Percentiles rank a stretch among this genome's conserved stretches.
Evolutionary conservation across 2,888 invertebrate species (phyloP).

Genomic region (Diloba caeruleocephala): DNA sequence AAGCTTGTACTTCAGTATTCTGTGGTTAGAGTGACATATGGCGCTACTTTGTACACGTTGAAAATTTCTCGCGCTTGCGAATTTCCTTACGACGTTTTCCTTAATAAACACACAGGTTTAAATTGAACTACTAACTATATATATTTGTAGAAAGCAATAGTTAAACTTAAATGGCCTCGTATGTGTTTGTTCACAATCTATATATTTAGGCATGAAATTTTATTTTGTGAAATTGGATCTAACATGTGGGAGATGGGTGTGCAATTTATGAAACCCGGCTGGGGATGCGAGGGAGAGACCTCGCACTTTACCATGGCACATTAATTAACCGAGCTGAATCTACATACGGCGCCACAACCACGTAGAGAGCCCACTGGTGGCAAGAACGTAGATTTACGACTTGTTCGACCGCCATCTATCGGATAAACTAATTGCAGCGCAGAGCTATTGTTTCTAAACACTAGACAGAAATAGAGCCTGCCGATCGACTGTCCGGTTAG

Average conservation of each 20-base stretch:
- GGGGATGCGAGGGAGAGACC: conserved; percentile 78
- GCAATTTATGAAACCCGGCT: conserved; percentile 83
- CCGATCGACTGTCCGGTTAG: conserved; percentile 58
- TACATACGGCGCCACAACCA: conserved; percentile 85
- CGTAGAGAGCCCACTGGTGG: conserved; percentile 82
- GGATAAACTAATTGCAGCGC: conserved; percentile 87
- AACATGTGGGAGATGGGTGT: conserved; percentile 81
- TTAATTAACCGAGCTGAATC: conserved; percentile 87
- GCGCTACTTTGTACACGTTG: conserved; percentile 61
- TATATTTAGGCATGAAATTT: conserved; percentile 72
- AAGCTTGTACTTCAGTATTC: conserved; percentile 54
- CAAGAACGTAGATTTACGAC: conserved; percentile 87
- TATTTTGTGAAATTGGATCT: conserved; percentile 80
- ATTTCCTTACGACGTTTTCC: conserved; percentile 39
- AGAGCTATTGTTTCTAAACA: conserved; percentile 87
- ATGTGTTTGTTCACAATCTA: conserved; percentile 51
- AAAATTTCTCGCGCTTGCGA: conserved; percentile 48
- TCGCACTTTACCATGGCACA: conserved; percentile 86
- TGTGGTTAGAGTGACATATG: conserved; percentile 61
- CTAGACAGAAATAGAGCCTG: conserved; percentile 78
- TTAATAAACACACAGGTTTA: conserved; percentile 22
- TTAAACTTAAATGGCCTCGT: too few relatives aligned
- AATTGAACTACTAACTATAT: conserved; percentile 8
- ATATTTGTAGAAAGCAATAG: conserved; percentile 6
- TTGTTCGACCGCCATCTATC: conserved; percentile 87